Conservation (phyloP, 2,888 invertebrate genomes). For the Drosophila merina region DNA sequence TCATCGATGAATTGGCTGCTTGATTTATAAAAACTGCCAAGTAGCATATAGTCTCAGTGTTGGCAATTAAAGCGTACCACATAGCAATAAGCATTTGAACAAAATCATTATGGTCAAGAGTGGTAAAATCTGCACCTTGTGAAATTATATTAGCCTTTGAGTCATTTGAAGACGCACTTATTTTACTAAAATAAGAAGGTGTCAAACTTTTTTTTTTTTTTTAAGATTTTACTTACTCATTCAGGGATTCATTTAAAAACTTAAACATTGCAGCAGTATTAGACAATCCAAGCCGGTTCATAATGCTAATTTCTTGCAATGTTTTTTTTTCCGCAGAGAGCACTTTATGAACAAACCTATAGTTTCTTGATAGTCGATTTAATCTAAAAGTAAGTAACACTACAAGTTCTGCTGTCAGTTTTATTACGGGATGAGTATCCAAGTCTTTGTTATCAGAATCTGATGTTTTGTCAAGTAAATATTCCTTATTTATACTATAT, state of each 20-base stretch:
- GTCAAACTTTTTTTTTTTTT: neutral
- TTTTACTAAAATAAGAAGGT: slow-evolving; percentile 32
- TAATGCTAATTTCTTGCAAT: slow-evolving; percentile 87
- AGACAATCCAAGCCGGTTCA: slow-evolving; percentile 63
- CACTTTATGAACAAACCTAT: slow-evolving; percentile 95
- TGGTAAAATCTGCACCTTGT: slow-evolving; percentile 80
- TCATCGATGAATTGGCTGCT: slow-evolving; percentile 92
- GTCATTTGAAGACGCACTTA: slow-evolving; percentile 18
- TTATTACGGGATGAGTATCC: slow-evolving; percentile 54
- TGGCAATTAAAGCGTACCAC: slow-evolving; percentile 79
- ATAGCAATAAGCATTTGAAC: slow-evolving; percentile 76
- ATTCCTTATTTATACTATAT: neutral
- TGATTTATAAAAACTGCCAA: slow-evolving; percentile 97
- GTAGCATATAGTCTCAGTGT: slow-evolving; percentile 96
- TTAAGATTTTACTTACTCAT: slow-evolving; percentile 44
- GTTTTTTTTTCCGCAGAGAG: slow-evolving; percentile 93
- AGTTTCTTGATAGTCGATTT: slow-evolving; percentile 93
- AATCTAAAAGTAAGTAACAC: slow-evolving; percentile 82
- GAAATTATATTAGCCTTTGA: neutral
- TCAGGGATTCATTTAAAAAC: slow-evolving; percentile 62
- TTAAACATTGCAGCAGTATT: slow-evolving; percentile 69
- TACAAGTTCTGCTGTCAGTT: slow-evolving; percentile 50
- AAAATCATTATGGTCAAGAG: slow-evolving; percentile 81
- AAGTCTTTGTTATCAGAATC: slow-evolving; percentile 56
- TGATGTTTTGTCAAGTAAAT: slow-evolving; percentile 29